Base-by-base conservation (phyloP, 1,140 invertebrate species). In the Macrosteles quadrilineatus region DNA sequence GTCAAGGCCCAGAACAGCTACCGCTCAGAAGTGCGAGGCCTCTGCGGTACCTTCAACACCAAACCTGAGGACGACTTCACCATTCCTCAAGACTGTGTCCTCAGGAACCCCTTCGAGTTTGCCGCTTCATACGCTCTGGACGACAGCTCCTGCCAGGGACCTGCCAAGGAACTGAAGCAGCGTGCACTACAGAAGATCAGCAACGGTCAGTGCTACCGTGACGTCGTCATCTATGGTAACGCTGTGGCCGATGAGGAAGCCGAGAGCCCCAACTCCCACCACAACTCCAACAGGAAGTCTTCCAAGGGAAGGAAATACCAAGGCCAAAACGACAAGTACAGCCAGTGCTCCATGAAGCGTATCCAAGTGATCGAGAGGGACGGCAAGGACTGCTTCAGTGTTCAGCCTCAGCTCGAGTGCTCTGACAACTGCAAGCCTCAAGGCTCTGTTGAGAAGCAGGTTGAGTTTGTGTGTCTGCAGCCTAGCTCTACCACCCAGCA, bases 11-110 rank as follows among this genome's bases (percentile, higher is more conserved):
- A 75, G 11, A 76, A 79, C 2, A 72, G 80, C 40, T 84, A 86
- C 74, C 79, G 84, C 12, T 81, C 83, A 68, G 75, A 78, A 11
- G 77, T 86, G 31, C 81, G 84, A 43, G 89, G 89, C 72, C 81
- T 91, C 25, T 91, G 89, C 75, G 90, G 89, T 9, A 83, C 82
- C 30, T 87, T 84, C 80, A 85, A 83, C 72, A 82, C 83, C 2
- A 82, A 87, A 21, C 67, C 77, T 3, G 72, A 77, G 29, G 82
- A 85, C 69, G 88, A 90, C 71, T 86, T 88, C 69, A 74, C 79
- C 0, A 81, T 83, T 21, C 88, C 89, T 0, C 73, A 81, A 45
- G 85, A 86, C 47, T 86, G 84, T 70, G 63, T 83, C 25, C 72
- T 87, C 2, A 77, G 80, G 69, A 78, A 83, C 23, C 77, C 83